Conservation (phyloP, 2,888 invertebrate genomes). For the Palloptera scutellata region DNA sequence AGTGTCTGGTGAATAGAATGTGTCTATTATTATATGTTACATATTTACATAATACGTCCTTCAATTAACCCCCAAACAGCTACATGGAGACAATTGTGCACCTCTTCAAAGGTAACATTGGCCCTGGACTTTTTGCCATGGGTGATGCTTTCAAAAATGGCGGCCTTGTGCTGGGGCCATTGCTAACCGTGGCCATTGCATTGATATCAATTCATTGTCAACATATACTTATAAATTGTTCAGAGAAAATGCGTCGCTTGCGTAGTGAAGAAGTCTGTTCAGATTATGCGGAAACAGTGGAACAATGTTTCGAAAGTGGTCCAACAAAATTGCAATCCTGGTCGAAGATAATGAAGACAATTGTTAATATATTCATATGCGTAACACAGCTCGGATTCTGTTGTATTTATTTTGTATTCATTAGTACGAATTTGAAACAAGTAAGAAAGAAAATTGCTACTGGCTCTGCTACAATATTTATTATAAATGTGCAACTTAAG, state of each 20-base stretch:
- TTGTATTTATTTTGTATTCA: constrained; percentile 95
- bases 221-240: constrained; percentile 83
- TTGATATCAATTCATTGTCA: constrained; percentile 91
- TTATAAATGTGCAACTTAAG: too few species aligned
- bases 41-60: too few species aligned
- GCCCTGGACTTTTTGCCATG: constrained; percentile 95
- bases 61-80: constrained; percentile 67
- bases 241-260: constrained; percentile 72
- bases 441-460: constrained; percentile 60
- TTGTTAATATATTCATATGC: constrained; percentile 87
- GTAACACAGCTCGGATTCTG: constrained; percentile 98
- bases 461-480: background rate
- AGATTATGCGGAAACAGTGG: constrained; percentile 85
- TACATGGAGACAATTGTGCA: constrained; percentile 90
- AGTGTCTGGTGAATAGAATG: too few species aligned
- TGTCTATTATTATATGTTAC: too few species aligned
- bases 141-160: constrained; percentile 94
- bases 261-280: constrained; percentile 69
- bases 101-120: constrained; percentile 93
- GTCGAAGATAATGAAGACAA: constrained; percentile 71
- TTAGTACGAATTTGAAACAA: constrained; percentile 84
- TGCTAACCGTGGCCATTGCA: constrained; percentile 81
- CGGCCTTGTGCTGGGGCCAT: constrained; percentile 83
- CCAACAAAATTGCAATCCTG: constrained; percentile 71
- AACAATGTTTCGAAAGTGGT: constrained; percentile 80